These are phyloP conservation scores for Neosalanx taihuensis DNA, from an alignment of 2,797 vertebrate genomes.

Conservation along the genomic window DNA sequence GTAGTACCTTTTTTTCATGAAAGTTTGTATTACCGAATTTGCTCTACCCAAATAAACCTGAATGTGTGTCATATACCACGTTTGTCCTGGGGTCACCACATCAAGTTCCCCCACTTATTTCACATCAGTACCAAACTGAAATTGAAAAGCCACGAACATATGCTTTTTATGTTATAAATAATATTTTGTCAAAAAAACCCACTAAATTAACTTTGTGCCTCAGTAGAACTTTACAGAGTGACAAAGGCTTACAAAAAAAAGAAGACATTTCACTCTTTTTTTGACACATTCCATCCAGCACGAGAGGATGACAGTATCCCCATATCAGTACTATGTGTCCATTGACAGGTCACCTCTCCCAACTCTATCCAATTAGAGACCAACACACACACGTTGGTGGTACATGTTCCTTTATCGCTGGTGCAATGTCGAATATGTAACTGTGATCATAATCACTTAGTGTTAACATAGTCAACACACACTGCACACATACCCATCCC, in stretches of 20 bases:
- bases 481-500: constrained; percentile 4
- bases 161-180: constrained; percentile 48
- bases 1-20: constrained; percentile 71
- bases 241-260: constrained; percentile 53
- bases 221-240: constrained; percentile 54
- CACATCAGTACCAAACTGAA: neutral
- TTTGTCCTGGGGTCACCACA: constrained; percentile 18
- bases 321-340: constrained; percentile 6
- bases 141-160: neutral
- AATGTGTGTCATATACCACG: constrained; percentile 53
- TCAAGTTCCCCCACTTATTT: neutral
- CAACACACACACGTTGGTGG: constrained; percentile 7
- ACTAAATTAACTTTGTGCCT: constrained; percentile 59
- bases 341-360: constrained; percentile 19
- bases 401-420: neutral
- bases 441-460: constrained; percentile 16
- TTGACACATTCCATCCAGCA: constrained; percentile 14
- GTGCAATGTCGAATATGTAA: constrained; percentile 14
- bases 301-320: constrained; percentile 22
- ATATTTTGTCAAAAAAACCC: constrained; percentile 66
- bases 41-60: constrained; percentile 71
- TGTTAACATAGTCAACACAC: constrained; percentile 15
- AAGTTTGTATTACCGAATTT: constrained; percentile 72
- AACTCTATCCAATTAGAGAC: neutral
- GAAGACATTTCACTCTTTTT: constrained; percentile 48